Percentiles rank a stretch among this genome's conserved stretches.
Evolutionary conservation across 2,113 vertebrate species (phyloP).

Genomic region (Progne subis): DNA sequence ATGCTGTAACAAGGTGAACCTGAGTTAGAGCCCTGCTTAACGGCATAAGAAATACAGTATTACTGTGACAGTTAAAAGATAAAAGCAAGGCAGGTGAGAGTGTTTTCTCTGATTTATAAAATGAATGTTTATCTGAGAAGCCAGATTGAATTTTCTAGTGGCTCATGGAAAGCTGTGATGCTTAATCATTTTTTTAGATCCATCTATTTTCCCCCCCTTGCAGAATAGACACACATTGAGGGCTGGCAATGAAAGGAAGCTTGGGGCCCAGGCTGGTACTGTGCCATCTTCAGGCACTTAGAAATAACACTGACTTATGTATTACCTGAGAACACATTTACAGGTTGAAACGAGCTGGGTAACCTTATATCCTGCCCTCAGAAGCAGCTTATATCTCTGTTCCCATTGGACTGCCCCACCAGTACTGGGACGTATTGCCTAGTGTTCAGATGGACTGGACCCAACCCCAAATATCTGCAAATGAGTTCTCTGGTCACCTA

Average conservation of each 20-base stretch:
- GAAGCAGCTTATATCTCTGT: neutral
- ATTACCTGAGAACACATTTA: neutral
- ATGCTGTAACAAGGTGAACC: neutral
- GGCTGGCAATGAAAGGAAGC: neutral
- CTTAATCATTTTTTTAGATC: neutral
- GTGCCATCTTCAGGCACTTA: neutral
- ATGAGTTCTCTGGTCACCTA: neutral
- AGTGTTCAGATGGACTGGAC: neutral
- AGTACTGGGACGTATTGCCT: neutral
- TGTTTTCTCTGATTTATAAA: neutral
- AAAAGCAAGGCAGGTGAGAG: neutral
- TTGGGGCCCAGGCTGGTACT: neutral
- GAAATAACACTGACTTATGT: neutral
- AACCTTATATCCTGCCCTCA: neutral
- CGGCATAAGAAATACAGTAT: neutral
- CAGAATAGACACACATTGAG: neutral
- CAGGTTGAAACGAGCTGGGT: neutral
- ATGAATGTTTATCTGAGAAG: neutral
- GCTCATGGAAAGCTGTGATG: neutral
- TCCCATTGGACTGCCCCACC: neutral
- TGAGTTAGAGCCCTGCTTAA: neutral
- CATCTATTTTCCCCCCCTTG: neutral
- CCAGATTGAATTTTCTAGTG: neutral
- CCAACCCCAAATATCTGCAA: neutral
- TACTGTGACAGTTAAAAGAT: neutral